Evolutionary conservation across 2,113 vertebrate genomes (phyloP), one percentile per base, ranked within the genome.

Genomic region (Notothenia coriiceps): DNA sequence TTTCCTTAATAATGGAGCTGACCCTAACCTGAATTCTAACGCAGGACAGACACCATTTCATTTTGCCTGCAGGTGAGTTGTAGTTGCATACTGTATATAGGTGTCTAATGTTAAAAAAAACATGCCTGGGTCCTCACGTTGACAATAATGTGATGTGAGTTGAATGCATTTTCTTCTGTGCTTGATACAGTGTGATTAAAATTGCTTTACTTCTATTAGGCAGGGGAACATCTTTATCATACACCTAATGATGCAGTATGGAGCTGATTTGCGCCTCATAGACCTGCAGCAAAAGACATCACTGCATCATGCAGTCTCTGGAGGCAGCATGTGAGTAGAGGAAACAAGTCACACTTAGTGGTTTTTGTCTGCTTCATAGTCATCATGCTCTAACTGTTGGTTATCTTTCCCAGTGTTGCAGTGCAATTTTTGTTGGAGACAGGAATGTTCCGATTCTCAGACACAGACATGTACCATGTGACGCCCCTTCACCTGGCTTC

Each of bases 41-140:
- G 88, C 94, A 2, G 95, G 95, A 63, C 95, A 95, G 85, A 95
- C 95, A 12, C 84, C 94, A 63, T 96, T 96, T 89, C 95, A 96
- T 80, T 96, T 96, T 73, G 92, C 93, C 69, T 95, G 95, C 94
- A 94, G 95, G 95, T 95, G 69, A 91, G 82, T 65, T 74, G 15
- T 15, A 22, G 17, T 14, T 74, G 14, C 3, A 59, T 61, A n/a
- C n/a, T n/a, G n/a, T n/a, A 43, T 72, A 55, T 55, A 69, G 46
- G 17, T 20, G 12, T 44, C 40, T 25, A 11, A 20, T 64, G 10
- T 69, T 40, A 14, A 54, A 22, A 33, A 33, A 70, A 57, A 59
- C 14, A 43, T 78, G 25, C 25, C 46, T 55, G 35, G 14, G 43
- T 43, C 61, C 17, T 70, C 0, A 2, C 70, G 14, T 22, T 59